Percentiles rank a stretch among this genome's conserved stretches.
Evolutionary conservation across 1,140 invertebrate species (phyloP).

Genomic region (Panulirus ornatus): DNA sequence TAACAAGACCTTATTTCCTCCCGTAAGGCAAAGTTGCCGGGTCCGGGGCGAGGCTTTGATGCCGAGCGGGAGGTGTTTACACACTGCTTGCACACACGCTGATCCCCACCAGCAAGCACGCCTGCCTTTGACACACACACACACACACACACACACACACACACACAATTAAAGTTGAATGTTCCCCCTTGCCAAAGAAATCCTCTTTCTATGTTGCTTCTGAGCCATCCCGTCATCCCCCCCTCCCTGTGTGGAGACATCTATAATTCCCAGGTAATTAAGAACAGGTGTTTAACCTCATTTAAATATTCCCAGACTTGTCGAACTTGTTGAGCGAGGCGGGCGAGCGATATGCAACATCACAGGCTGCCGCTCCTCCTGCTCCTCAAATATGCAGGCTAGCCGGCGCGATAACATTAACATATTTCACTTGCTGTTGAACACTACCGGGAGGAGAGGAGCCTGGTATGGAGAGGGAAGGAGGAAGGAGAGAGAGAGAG

Average conservation of each 20-base stretch:
- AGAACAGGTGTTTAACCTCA: constrained; percentile 43
- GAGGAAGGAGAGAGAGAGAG: background rate
- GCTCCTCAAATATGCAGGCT: background rate
- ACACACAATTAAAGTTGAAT: constrained; percentile 35
- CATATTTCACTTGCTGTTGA: background rate
- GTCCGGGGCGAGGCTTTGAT: background rate
- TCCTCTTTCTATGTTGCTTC: background rate
- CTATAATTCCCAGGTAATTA: constrained; percentile 47
- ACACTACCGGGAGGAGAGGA: constrained; percentile 10
- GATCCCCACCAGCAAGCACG: background rate
- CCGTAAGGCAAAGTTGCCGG: constrained; percentile 6
- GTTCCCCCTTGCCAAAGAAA: constrained; percentile 6
- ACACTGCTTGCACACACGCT: background rate
- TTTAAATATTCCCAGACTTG: constrained; percentile 50
- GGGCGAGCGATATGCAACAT: background rate
- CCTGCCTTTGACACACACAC: constrained; percentile 17
- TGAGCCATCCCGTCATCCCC: too few relatives aligned
- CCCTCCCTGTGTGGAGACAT: constrained; percentile 3
- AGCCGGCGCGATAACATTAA: background rate
- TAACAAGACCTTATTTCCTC: constrained; percentile 15
- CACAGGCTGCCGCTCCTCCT: background rate
- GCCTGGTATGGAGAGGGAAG: background rate
- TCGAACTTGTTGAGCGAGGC: constrained; percentile 37
- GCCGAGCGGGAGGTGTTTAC: background rate
- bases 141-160: constrained; percentile 1